Conservation (phyloP, 2,797 vertebrate genomes). For the Melanotaenia pygmaea region DNA sequence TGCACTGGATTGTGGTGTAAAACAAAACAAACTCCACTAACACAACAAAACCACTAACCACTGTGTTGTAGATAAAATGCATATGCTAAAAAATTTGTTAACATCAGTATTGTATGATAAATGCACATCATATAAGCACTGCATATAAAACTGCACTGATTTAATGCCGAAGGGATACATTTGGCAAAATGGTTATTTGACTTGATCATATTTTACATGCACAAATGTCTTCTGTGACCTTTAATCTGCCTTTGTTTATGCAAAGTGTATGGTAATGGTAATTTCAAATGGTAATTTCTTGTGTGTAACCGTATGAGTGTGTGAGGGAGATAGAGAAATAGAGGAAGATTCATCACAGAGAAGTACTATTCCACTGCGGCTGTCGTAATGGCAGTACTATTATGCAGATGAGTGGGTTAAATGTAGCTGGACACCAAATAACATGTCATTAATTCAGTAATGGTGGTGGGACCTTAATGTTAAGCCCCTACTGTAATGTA, state of each 20-base stretch:
- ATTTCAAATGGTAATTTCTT: slow-evolving; percentile 13
- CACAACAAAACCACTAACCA: background rate
- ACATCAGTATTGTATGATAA: slow-evolving; percentile 8
- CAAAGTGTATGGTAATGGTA: slow-evolving; percentile 56
- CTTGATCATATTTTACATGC: slow-evolving; percentile 39
- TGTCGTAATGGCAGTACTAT: slow-evolving; percentile 57
- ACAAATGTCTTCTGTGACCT: slow-evolving; percentile 44
- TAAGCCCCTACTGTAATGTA: slow-evolving; percentile 44
- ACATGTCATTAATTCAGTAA: slow-evolving; percentile 73
- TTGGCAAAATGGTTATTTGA: slow-evolving; percentile 35
- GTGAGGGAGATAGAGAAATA: slow-evolving; percentile 49
- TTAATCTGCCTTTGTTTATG: slow-evolving; percentile 52
- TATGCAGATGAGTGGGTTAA: slow-evolving; percentile 76
- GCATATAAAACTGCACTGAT: slow-evolving; percentile 23
- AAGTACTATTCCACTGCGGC: slow-evolving; percentile 50
- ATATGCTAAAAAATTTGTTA: background rate
- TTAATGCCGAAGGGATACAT: slow-evolving; percentile 24
- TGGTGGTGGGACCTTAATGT: slow-evolving; percentile 59
- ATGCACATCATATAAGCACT: slow-evolving; percentile 2
- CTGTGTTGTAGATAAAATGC: background rate
- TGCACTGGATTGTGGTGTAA: background rate
- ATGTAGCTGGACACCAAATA: slow-evolving; percentile 64
- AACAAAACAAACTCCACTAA: background rate
- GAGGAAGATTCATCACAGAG: slow-evolving; percentile 61
- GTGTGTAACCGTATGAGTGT: slow-evolving; percentile 12